Conservation (phyloP, 2,797 vertebrate species). For the Neopelma chrysocephalum region DNA sequence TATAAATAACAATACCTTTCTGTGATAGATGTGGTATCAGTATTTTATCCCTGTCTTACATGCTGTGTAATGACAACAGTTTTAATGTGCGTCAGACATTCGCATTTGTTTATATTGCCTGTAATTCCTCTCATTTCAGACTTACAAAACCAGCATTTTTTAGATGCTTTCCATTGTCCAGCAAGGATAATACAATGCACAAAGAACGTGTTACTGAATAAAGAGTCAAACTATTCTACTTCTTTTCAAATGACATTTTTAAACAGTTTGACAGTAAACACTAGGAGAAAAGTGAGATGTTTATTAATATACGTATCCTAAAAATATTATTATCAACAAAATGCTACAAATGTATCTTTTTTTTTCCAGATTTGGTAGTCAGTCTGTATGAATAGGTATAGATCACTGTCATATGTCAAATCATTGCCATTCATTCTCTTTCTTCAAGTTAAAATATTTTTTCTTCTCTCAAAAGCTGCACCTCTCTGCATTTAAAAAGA, state of each 20-base stretch:
- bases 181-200: conserved; percentile 24
- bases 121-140: conserved; percentile 38
- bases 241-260: conserved; percentile 45
- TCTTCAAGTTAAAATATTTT: conserved; percentile 43
- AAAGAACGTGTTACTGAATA: conserved; percentile 22
- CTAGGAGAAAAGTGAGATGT: not conserved
- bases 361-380: not conserved
- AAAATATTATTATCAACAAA: conserved; percentile 6
- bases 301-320: conserved; percentile 10
- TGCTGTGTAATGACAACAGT: not conserved
- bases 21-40: not conserved
- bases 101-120: conserved; percentile 2
- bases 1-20: not conserved
- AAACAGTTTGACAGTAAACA: conserved; percentile 54
- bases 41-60: not conserved
- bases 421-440: conserved; percentile 27
- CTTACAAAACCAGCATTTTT: conserved; percentile 55
- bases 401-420: conserved; percentile 11
- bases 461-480: conserved; percentile 17
- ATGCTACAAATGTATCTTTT: not conserved
- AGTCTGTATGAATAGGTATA: not conserved
- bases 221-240: conserved; percentile 41
- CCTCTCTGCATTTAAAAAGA: not conserved
- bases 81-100: not conserved
- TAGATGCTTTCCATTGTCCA: conserved; percentile 62